Base-by-base conservation (phyloP, 2,888 invertebrate species). In the Petrolisthes manimaculis region DNA sequence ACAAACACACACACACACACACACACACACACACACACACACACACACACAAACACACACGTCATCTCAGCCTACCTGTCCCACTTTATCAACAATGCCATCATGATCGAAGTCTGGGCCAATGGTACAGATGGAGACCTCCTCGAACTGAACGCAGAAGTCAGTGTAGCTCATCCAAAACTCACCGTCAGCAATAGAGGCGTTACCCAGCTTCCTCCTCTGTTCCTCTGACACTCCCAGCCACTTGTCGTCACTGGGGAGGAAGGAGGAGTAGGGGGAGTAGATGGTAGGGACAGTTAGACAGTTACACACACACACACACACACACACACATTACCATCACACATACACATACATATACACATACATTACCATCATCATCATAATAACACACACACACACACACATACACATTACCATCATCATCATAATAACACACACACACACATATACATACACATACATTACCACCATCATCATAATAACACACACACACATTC, bases 81-180 rank as follows among this genome's bases (percentile, higher is more conserved):
- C 92, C 24, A 92, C 92, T 69, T 91, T 87, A 83, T 93, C 93
- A 4, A 92, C 92, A 6, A 92, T 90, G 3, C 93, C 93, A 90
- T 93, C 93, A 4, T 92, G 92, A 88, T 94, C 93, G 91, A 93
- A 93, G 91, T 94, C 93, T 0, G 93, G 93, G 2, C 93, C 93
- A 80, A 93, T 91, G 4, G 93, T 93, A 91, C 94, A 94, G 18
- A 94, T 93, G 6, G 93, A 93, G 4, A 94, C 93, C 90, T 93
- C 93, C 83, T 93, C 93, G 91, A 94, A 94, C 90, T 94, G 93
- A 18, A 91, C 91, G 89, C 92, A 93, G 91, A 94, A 94, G 90
- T 94, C 94, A 61, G 92, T 91, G 91, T 92, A 94, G 14, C 92
- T 92, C 93, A 94, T 94, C 94, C 94, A 94, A 92, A 93, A 94